Percentiles rank a stretch among this genome's conserved stretches.
Evolutionary conservation across 2,797 vertebrate species (phyloP).

Genomic region (Aeoliscus strigatus): DNA sequence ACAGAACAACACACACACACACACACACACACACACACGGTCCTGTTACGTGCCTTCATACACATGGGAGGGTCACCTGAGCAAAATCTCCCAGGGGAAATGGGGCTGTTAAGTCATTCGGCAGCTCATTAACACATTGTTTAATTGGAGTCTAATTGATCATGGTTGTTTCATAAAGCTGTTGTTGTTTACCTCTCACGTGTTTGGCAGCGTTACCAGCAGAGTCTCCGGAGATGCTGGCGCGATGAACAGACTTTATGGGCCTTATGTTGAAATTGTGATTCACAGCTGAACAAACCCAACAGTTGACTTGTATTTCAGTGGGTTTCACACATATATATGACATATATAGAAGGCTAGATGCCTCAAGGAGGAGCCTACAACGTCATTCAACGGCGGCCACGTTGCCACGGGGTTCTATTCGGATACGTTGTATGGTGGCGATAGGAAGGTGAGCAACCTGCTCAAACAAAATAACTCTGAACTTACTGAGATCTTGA

Average conservation of each 20-base stretch:
- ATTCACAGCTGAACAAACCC: conserved; percentile 8
- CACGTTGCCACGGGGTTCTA: too few relatives aligned
- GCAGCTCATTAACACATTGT: conserved; percentile 59
- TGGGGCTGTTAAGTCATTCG: conserved; percentile 61
- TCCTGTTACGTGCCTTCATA: conserved; percentile 9
- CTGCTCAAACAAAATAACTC: too few relatives aligned
- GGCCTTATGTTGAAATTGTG: conserved; percentile 15
- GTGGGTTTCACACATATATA: too few relatives aligned
- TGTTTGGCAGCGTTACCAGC: conserved; percentile 15
- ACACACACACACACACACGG: conserved; percentile 10
- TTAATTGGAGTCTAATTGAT: conserved; percentile 73
- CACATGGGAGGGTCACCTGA: conserved; percentile 22
- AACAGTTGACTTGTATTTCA: conserved; percentile 5
- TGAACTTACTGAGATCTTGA: too few relatives aligned
- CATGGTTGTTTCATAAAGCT: conserved; percentile 55
- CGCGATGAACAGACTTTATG: conserved; percentile 16
- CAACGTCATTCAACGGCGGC: too few relatives aligned
- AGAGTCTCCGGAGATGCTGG: conserved; percentile 26
- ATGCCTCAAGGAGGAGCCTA: too few relatives aligned
- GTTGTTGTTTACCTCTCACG: conserved; percentile 45
- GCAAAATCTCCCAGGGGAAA: conserved; percentile 44
- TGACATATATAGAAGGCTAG: too few relatives aligned
- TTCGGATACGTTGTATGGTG: too few relatives aligned
- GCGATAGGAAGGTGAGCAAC: too few relatives aligned
- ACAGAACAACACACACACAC: conserved; percentile 6